phyloP scores from a whole-genome alignment of 2,888 invertebrate genomes.

The Conus canariensis region DNA sequence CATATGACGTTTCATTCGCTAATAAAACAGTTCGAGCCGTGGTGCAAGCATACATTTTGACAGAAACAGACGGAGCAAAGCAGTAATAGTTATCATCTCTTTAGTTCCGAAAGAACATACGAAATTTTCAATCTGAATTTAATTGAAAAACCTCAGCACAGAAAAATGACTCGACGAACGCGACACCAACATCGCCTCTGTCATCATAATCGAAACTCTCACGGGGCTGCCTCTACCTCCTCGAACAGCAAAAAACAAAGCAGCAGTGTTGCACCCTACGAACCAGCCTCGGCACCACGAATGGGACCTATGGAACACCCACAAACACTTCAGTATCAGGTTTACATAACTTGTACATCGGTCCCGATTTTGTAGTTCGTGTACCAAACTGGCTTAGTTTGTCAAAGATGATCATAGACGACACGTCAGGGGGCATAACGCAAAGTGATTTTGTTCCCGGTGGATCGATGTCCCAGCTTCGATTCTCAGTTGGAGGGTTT shows the following conservation, averaged over 20 bases:
- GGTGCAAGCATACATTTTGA: no score
- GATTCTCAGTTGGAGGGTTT: conserved; percentile 63
- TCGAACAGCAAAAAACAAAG: conserved; percentile 26
- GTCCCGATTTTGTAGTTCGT: conserved; percentile 67
- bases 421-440: conserved; percentile 60
- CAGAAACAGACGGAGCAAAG: no score
- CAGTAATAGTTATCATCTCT: no score
- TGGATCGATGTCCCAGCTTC: conserved; percentile 60
- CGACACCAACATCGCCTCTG: background rate
- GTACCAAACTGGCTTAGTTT: conserved; percentile 64
- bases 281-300: conserved; percentile 59
- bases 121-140: no score
- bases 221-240: background rate
- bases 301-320: conserved; percentile 41
- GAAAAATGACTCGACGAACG: conserved; percentile 39
- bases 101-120: no score
- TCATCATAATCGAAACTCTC: conserved; percentile 29
- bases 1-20: no score
- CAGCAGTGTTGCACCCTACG: conserved; percentile 52
- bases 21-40: no score
- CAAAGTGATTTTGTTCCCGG: conserved; percentile 64
- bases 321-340: conserved; percentile 43
- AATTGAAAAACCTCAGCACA: no score
- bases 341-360: conserved; percentile 66
- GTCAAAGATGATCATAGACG: conserved; percentile 60